phyloP scores from a whole-genome alignment of 2,113 vertebrate species.

The Psephotus haematonotus region DNA sequence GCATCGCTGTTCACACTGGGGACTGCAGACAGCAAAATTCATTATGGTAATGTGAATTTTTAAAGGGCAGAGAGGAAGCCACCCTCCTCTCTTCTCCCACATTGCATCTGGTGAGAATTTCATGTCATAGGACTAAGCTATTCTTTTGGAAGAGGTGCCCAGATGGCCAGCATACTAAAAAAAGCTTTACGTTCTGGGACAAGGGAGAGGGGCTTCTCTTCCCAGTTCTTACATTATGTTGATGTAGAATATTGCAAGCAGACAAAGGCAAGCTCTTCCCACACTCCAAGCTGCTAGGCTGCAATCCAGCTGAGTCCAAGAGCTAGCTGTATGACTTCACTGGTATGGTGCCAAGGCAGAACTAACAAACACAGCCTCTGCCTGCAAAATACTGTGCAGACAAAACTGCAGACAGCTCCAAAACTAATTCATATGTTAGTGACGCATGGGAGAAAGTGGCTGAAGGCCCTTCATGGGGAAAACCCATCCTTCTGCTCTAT shows the following conservation, averaged over 20 bases:
- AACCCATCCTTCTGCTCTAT: neutral
- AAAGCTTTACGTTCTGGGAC: neutral
- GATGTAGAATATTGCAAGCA: neutral
- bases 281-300: neutral
- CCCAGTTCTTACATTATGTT: neutral
- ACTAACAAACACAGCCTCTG: neutral
- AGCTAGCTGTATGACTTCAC: neutral
- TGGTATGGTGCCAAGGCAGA: neutral
- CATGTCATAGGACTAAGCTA: neutral
- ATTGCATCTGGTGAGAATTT: neutral
- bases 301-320: neutral
- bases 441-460: neutral
- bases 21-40: neutral
- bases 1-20: neutral
- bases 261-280: neutral
- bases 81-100: neutral
- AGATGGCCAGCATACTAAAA: neutral
- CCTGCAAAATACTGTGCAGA: neutral
- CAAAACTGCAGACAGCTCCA: constrained; percentile 3
- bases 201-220: neutral
- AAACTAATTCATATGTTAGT: neutral
- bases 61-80: neutral
- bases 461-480: neutral
- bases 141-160: neutral
- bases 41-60: neutral